Evolutionary conservation across 2,888 invertebrate genomes (phyloP).

Genomic region (Monochamus alternatus): DNA sequence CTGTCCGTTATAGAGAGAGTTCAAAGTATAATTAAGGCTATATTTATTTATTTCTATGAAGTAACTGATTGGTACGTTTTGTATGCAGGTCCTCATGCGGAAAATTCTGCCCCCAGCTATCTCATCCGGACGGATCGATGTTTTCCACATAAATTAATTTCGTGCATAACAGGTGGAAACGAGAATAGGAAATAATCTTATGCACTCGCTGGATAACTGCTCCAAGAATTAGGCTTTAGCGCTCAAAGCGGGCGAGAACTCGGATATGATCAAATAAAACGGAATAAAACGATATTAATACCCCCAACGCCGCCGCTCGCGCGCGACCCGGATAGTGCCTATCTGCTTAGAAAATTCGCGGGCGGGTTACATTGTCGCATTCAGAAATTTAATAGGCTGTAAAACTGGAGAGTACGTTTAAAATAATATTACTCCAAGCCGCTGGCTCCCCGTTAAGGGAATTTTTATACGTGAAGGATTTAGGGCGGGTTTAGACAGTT

Average conservation of each 20-base stretch:
- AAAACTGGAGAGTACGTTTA: conserved; percentile 3
- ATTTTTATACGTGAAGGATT: too few species aligned
- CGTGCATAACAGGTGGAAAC: not conserved
- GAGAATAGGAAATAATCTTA: not conserved
- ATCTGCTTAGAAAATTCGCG: not conserved
- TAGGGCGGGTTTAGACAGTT: too few species aligned
- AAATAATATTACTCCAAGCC: not conserved
- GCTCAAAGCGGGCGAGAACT: not conserved
- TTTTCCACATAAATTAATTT: conserved; percentile 4
- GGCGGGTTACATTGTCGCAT: conserved; percentile 10
- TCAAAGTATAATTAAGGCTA: too few species aligned
- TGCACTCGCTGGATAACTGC: not conserved
- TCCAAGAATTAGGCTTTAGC: not conserved
- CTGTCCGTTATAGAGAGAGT: too few species aligned
- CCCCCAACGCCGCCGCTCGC: not conserved
- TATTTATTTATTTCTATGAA: too few species aligned
- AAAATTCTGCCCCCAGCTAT: not conserved
- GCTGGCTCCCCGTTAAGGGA: too few species aligned
- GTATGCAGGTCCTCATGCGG: too few species aligned
- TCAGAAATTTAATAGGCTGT: conserved; percentile 9
- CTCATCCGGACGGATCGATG: not conserved
- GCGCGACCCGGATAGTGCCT: not conserved
- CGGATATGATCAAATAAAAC: not conserved
- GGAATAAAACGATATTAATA: not conserved
- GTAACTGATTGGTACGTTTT: too few species aligned